A percentile compares a stretch with the other conserved stretches of the same genome.
These are phyloP conservation scores for Megalops atlanticus DNA, from an alignment of 2,113 vertebrate genomes.

Conservation along the genomic window DNA sequence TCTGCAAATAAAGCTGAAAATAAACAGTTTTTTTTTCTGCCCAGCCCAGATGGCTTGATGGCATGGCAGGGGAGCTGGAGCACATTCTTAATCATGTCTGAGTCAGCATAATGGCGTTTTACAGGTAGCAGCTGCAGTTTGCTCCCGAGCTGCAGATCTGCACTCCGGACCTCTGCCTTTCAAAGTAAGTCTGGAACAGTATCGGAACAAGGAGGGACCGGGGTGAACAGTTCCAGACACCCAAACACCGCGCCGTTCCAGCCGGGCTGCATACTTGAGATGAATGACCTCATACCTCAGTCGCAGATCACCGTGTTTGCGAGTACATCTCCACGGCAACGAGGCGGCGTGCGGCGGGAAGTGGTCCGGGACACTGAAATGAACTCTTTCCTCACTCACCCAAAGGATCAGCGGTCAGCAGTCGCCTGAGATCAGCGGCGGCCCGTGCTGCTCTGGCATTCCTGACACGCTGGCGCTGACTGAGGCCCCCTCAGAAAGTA, in stretches of 20 bases:
- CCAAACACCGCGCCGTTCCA: constrained; percentile 47
- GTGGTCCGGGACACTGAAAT: constrained; percentile 38
- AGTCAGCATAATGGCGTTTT: neutral
- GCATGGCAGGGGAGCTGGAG: too few relatives aligned
- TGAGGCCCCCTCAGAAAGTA: neutral
- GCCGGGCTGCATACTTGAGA: constrained; percentile 51
- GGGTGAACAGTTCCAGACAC: constrained; percentile 48
- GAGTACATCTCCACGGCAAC: constrained; percentile 47
- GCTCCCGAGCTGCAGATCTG: neutral
- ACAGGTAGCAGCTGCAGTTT: neutral
- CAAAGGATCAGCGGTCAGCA: neutral
- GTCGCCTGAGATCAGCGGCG: neutral
- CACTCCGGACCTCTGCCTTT: neutral
- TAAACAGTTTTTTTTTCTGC: too few relatives aligned
- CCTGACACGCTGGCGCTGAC: neutral
- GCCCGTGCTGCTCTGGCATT: neutral
- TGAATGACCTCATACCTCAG: constrained; percentile 48
- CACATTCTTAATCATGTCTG: neutral
- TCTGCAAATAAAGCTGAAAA: too few relatives aligned
- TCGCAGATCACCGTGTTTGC: constrained; percentile 43
- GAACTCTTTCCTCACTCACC: neutral
- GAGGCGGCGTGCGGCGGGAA: constrained; percentile 17
- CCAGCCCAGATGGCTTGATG: too few relatives aligned
- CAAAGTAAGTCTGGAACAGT: neutral
- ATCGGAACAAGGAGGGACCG: neutral